Conservation (phyloP, 2,113 vertebrate genomes). For the Psettodes erumei region DNA sequence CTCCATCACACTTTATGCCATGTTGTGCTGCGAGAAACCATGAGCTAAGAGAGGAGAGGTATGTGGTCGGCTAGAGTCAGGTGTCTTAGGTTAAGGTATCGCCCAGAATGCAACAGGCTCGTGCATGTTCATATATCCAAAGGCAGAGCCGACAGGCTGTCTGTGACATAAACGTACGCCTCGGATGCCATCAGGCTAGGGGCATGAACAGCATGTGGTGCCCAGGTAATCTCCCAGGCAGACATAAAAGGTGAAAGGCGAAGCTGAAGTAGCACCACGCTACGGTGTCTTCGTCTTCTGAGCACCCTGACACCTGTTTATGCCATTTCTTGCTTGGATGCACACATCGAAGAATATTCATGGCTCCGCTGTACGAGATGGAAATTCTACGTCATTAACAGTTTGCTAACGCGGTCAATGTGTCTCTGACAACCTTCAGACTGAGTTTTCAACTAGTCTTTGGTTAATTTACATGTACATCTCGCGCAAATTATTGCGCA, state of each 20-base stretch:
- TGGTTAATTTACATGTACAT: neutral
- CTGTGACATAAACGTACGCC: neutral
- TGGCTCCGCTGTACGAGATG: too few relatives aligned
- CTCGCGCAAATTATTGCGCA: neutral
- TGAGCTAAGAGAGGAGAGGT: neutral
- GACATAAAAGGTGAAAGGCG: too few relatives aligned
- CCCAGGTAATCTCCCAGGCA: neutral
- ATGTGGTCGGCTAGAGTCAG: neutral
- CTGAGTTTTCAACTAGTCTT: too few relatives aligned
- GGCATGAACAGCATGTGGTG: neutral
- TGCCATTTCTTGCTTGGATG: neutral
- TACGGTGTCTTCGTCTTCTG: neutral
- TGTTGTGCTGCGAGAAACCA: neutral
- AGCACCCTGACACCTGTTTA: neutral
- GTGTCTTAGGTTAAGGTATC: neutral
- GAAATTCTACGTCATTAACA: too few relatives aligned
- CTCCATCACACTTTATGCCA: neutral
- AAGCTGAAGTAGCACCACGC: too few relatives aligned
- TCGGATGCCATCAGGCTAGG: neutral
- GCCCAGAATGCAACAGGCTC: slow-evolving; percentile 10
- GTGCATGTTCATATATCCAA: too few relatives aligned
- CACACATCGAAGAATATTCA: neutral
- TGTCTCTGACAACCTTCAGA: too few relatives aligned
- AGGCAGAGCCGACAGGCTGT: neutral
- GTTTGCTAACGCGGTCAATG: too few relatives aligned